A percentile compares a stretch with the other conserved stretches of the same genome.
Evolutionary conservation across 2,113 vertebrate genomes (phyloP).

Genomic region (Apteryx owenii): DNA sequence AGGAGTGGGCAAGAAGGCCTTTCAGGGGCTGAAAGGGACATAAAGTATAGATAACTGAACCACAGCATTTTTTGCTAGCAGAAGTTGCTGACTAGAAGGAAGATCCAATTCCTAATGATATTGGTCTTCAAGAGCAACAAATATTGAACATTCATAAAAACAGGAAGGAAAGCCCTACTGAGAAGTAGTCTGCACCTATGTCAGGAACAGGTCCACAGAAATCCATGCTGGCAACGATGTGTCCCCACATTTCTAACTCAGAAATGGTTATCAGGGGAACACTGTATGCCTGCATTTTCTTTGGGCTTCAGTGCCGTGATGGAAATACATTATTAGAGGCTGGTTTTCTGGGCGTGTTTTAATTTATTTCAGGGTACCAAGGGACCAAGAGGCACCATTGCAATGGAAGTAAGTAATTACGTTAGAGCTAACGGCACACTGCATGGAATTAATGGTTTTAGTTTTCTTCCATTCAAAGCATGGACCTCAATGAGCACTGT

Average conservation of each 20-base stretch:
- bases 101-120: not conserved
- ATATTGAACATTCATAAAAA: not conserved
- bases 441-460: not conserved
- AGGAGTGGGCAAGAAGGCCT: not conserved
- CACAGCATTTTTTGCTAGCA: not conserved
- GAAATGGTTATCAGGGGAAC: not conserved
- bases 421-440: not conserved
- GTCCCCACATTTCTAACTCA: not conserved
- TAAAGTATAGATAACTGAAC: not conserved
- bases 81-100: not conserved
- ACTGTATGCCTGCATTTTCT: not conserved
- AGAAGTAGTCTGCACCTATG: not conserved
- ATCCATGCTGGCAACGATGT: not conserved
- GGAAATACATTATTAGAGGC: not conserved
- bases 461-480: not conserved
- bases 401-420: conserved; percentile 78
- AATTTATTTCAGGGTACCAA: conserved; percentile 80
- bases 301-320: not conserved
- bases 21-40: not conserved
- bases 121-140: not conserved
- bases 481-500: not conserved
- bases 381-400: conserved; percentile 72
- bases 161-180: not conserved
- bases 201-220: not conserved
- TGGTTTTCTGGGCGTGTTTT: conserved; percentile 24